phyloP scores from a whole-genome alignment of 2,113 vertebrate species.

The Pterocles gutturalis region DNA sequence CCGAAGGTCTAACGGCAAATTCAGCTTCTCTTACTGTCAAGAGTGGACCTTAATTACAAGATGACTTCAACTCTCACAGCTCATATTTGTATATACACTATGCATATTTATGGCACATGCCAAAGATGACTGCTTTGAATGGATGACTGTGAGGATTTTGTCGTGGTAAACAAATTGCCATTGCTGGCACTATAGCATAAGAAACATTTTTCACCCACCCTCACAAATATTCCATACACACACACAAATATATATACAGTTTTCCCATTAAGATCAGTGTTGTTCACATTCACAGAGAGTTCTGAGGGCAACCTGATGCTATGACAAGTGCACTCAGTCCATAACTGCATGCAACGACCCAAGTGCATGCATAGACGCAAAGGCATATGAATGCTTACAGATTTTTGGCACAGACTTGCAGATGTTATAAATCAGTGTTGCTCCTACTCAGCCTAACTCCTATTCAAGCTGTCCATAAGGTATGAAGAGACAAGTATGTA shows the following conservation, averaged over 20 bases:
- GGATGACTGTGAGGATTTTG: conserved; percentile 9
- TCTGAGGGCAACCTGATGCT: not conserved
- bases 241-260: not conserved
- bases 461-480: not conserved
- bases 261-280: not conserved
- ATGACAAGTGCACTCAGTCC: not conserved
- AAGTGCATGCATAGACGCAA: not conserved
- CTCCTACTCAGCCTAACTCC: not conserved
- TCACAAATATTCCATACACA: not conserved
- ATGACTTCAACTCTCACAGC: conserved; percentile 5
- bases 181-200: not conserved
- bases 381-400: not conserved
- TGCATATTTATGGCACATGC: conserved; percentile 31
- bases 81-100: conserved; percentile 12
- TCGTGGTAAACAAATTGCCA: conserved; percentile 39
- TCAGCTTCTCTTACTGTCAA: conserved; percentile 8
- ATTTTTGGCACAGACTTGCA: not conserved
- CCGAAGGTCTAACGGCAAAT: not conserved
- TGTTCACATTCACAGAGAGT: conserved; percentile 3
- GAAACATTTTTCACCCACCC: conserved; percentile 14
- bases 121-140: conserved; percentile 27
- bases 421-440: not conserved
- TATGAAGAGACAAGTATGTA: not conserved
- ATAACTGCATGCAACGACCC: not conserved
- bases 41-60: conserved; percentile 18